These are phyloP conservation scores for Poeciliopsis gracilis DNA, from an alignment of 2,797 vertebrate species.

Conservation along the genomic window DNA sequence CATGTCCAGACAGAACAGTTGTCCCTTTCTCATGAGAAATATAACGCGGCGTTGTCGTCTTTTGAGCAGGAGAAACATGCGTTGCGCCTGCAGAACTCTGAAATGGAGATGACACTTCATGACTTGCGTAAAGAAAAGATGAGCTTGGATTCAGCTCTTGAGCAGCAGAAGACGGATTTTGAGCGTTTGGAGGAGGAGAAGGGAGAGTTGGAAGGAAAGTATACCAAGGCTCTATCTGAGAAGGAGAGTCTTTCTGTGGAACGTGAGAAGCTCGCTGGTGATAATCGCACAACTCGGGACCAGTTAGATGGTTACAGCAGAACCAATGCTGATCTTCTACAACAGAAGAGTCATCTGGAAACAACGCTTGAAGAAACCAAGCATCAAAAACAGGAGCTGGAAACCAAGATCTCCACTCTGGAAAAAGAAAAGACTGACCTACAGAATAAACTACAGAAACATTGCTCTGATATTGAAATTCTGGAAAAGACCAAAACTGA, in stretches of 20 bases:
- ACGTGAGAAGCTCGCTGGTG: conserved; percentile 73
- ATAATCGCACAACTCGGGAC: conserved; percentile 71
- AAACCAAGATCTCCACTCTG: conserved; percentile 68
- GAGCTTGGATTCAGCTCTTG: conserved; percentile 75
- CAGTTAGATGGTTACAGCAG: conserved; percentile 75
- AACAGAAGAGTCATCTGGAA: conserved; percentile 77
- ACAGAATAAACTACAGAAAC: conserved; percentile 74
- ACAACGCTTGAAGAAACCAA: conserved; percentile 78
- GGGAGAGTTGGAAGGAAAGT: conserved; percentile 80
- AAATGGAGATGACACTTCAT: conserved; percentile 80
- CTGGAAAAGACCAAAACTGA: conserved; percentile 74
- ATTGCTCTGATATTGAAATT: conserved; percentile 70
- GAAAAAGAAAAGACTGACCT: conserved; percentile 74
- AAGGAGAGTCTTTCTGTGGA: conserved; percentile 75
- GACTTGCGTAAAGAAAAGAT: conserved; percentile 83
- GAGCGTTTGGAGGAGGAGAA: conserved; percentile 73
- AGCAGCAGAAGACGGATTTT: conserved; percentile 81
- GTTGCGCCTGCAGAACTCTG: conserved; percentile 63
- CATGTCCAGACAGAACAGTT: conserved; percentile 67
- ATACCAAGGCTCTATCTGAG: conserved; percentile 73
- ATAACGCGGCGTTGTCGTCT: conserved; percentile 64
- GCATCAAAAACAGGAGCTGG: conserved; percentile 62
- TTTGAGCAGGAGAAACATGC: conserved; percentile 82
- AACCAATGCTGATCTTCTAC: conserved; percentile 74
- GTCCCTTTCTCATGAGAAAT: conserved; percentile 57